Conservation (phyloP, 2,888 invertebrate species). For the Drosophila suboccidentalis region DNA sequence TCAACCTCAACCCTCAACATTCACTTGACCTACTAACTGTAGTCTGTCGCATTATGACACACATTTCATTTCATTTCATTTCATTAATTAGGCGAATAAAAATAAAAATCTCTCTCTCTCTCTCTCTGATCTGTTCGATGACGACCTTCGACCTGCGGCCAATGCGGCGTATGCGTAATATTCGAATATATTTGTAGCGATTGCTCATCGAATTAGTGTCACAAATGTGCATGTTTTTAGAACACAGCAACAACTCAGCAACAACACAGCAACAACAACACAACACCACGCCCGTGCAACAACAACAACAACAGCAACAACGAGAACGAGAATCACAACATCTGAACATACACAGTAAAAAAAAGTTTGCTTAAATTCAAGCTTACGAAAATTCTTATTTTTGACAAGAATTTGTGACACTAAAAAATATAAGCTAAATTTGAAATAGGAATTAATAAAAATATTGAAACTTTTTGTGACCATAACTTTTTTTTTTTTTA, state of each 20-base stretch:
- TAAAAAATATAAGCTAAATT: background rate
- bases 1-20: conserved; percentile 63
- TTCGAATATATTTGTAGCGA: conserved; percentile 61
- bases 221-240: conserved; percentile 51
- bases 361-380: background rate
- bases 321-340: background rate
- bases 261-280: background rate
- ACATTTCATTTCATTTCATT: conserved; percentile 80
- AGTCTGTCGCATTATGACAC: conserved; percentile 77
- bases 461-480: too few relatives aligned
- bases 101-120: conserved; percentile 8
- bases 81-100: conserved; percentile 71
- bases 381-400: background rate
- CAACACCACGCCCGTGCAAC: conserved; percentile 18
- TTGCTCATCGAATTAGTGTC: conserved; percentile 66
- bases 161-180: conserved; percentile 74
- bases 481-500: too few relatives aligned
- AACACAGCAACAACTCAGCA: background rate
- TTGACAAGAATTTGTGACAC: background rate
- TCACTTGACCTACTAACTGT: conserved; percentile 77
- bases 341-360: background rate
- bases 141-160: conserved; percentile 45
- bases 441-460: too few relatives aligned
- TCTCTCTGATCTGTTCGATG: too few relatives aligned
- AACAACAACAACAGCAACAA: background rate